These are phyloP conservation scores for Eretmodus cyanostictus DNA, from an alignment of 2,113 vertebrate species.

Conservation along the genomic window DNA sequence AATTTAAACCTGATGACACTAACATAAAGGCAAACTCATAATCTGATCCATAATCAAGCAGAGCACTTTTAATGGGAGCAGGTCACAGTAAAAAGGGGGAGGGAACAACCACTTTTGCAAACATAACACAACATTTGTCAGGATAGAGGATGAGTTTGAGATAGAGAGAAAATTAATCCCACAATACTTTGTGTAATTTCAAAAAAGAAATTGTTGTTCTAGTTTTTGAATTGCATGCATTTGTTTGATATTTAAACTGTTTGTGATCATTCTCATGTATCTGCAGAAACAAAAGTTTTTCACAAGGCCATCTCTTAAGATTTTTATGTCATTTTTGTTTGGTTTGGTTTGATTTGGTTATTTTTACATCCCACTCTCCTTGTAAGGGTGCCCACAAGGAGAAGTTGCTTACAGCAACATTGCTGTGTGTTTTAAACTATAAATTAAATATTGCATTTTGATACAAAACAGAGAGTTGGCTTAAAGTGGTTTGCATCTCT, in stretches of 20 bases:
- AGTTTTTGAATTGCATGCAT: neutral
- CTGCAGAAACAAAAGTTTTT: accelerated
- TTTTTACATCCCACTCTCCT: neutral
- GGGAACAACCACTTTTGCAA: neutral
- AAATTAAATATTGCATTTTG: neutral
- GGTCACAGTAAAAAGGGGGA: neutral
- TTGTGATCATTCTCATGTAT: neutral
- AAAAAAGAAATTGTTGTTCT: neutral
- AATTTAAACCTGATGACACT: neutral
- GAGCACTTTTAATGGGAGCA: neutral
- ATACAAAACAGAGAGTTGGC: neutral
- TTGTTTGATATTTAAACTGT: neutral
- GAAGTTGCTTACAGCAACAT: neutral
- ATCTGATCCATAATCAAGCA: neutral
- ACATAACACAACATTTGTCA: neutral
- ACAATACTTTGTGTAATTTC: neutral
- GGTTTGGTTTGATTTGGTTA: neutral
- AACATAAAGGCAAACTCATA: neutral
- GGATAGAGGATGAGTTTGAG: neutral
- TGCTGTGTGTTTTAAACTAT: neutral
- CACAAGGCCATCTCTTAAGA: neutral
- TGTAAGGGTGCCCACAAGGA: neutral
- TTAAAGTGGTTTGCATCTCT: neutral
- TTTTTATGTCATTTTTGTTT: neutral
- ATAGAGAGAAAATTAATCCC: neutral